Base-by-base conservation (phyloP, 2,888 invertebrate species). In the Spilosoma lubricipeda region DNA sequence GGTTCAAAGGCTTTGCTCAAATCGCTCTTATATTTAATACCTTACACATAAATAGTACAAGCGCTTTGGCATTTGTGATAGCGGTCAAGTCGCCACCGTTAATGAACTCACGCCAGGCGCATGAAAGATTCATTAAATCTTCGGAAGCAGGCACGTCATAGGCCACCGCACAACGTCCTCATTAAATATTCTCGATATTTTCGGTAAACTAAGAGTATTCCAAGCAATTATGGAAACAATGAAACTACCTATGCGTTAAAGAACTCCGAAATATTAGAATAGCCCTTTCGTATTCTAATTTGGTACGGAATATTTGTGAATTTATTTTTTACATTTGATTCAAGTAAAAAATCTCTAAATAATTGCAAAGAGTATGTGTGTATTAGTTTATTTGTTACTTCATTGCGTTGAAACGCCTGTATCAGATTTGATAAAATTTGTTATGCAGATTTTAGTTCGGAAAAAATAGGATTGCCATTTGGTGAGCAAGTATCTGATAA, bases 91-190 rank as follows among this genome's bases (percentile, higher is more conserved):
- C 72, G 80, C 33, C 79, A 82, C 77, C 88, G 86, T 86, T 91
- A 91, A 92, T 89, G 91, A 92, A 91, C 86, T 86, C 82, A 80
- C 85, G 85, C 82, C 79, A 71, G 74, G 70, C 77, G 83, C 79
- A 81, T 83, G 87, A 85, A 84, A 86, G 87, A 89, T 89, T 92
- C 90, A 92, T 92, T 92, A 91, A 92, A 90, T 90, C 91, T 90
- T 89, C 87, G 89, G 89, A 88, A 91, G 88, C 81, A 85, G 81
- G 78, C 82, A 75, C 82, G 81, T 84, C 82, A 87, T 83, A 85
- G 83, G 78, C 82, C 83, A 80, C 76, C 84, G 85, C 86, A 82
- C 83, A 79, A 78, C 80, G 80, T 79, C 82, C 88, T 88, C 90
- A 85, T 85, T 85, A 85, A 85, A 85, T 86, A 86, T 85, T 81